Evolutionary conservation across 1,140 invertebrate species (phyloP).

Genomic region (Mercenaria mercenaria): DNA sequence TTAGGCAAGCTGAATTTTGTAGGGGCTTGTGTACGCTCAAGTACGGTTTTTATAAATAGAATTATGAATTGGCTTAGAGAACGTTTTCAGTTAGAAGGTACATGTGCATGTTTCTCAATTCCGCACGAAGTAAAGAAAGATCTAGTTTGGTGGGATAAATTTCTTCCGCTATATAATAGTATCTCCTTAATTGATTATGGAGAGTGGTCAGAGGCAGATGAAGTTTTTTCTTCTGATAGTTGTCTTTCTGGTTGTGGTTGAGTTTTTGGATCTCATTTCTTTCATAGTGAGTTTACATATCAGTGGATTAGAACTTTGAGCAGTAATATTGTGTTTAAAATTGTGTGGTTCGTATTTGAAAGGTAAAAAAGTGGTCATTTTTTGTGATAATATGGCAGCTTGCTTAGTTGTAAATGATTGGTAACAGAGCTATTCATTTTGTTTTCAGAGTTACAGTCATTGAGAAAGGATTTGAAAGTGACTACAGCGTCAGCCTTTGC

Average conservation of each 20-base stretch:
- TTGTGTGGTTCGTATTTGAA: not conserved
- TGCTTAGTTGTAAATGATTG: conserved; percentile 1
- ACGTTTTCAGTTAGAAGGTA: not conserved
- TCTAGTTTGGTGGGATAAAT: conserved; percentile 30
- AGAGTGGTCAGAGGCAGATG: conserved; percentile 10
- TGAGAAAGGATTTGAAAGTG: too few relatives aligned
- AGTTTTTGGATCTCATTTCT: not conserved
- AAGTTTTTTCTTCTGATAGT: not conserved
- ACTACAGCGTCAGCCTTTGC: too few relatives aligned
- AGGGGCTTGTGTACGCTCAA: conserved; percentile 19
- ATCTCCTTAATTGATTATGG: conserved; percentile 12
- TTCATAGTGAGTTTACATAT: conserved; percentile 2
- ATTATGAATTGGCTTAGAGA: not conserved
- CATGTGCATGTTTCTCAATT: not conserved
- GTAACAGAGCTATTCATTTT: too few relatives aligned
- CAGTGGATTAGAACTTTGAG: not conserved
- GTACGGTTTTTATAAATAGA: conserved; percentile 4
- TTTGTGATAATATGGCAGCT: conserved; percentile 16
- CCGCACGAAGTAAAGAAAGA: conserved; percentile 4
- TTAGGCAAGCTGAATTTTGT: conserved; percentile 37
- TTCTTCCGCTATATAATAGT: conserved; percentile 19
- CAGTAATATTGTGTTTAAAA: conserved; percentile 12
- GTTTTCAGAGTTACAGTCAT: too few relatives aligned
- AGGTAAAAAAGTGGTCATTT: not conserved
- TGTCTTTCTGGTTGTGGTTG: conserved; percentile 24